Percentiles rank a stretch among this genome's conserved stretches.
Conservation (phyloP, 37 sponge, comb jelly and placozoan species). For the Theonella swinhoei region DNA sequence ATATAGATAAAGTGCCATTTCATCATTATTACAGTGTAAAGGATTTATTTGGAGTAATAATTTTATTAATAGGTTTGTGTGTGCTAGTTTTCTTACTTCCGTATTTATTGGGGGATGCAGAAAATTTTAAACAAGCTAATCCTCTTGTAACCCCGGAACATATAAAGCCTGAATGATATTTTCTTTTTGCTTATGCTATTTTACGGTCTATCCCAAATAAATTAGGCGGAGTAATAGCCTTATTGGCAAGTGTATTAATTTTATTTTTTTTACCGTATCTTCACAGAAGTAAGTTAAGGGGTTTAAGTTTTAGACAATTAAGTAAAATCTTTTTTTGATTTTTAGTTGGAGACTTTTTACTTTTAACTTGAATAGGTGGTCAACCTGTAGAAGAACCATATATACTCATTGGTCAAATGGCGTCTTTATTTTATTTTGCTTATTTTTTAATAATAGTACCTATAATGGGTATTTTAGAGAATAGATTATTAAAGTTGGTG, state of each 20-base stretch:
- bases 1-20: constrained; percentile 74
- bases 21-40: constrained; percentile 70
- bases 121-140: constrained; percentile 81
- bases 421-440: constrained; percentile 72
- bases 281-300: constrained; percentile 42
- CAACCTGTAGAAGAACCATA: constrained; percentile 76
- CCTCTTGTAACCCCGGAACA: constrained; percentile 81
- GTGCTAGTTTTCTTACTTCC: constrained; percentile 62
- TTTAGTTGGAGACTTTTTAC: constrained; percentile 69
- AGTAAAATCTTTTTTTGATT: constrained; percentile 72
- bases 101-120: constrained; percentile 68
- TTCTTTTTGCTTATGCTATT: constrained; percentile 84
- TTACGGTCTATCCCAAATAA: constrained; percentile 86
- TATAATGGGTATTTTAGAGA: constrained; percentile 53
- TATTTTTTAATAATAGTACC: constrained; percentile 78
- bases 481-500: constrained; percentile 35
- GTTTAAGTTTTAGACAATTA: constrained; percentile 66
- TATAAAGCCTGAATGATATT: constrained; percentile 84
- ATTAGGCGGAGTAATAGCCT: constrained; percentile 74
- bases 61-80: constrained; percentile 35
- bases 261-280: constrained; percentile 70
- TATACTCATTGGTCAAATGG: constrained; percentile 72
- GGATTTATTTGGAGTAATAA: constrained; percentile 54
- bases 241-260: constrained; percentile 63
- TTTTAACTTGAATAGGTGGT: constrained; percentile 82